Evolutionary conservation across 2,888 invertebrate species (phyloP), one percentile per base, ranked within the genome.

Genomic region (Acrobeloides nanus): DNA sequence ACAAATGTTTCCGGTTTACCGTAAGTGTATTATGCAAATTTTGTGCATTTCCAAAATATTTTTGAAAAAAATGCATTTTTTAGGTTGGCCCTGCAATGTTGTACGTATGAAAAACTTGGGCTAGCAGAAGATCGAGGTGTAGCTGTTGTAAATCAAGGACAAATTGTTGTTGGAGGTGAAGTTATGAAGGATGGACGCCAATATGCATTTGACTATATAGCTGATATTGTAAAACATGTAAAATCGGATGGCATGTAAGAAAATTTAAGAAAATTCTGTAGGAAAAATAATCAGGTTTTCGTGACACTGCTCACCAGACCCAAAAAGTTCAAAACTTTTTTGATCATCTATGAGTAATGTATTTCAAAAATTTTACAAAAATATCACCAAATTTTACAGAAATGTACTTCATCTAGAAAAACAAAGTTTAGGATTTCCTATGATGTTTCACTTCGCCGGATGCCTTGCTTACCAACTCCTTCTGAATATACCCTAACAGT

Each of bases 181-280:
- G 48, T 57, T 32, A 10, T 53, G 3, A 63, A 48, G 24, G 51
- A 50, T 33, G 56, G 57, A 7, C 52, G 54, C 6, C 65, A 63
- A 46, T 64, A 59, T 37, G 68, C 69, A 0, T 71, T 71, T 47
- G 71, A 71, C 50, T 71, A 71, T 50, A 65, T 71, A 34, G 57
- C 56, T 25, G 64, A 66, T 35, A 46, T 71, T 20, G 53, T 55
- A 15, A 69, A 67, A 51, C 53, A 51, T 18, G 52, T 46, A 15
- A 39, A 57, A 20, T 49, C 33, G 1, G 55, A 65, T 33, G 64
- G 65, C 48, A 54, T 29, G 49, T 48, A 33, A 50, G 42, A 35
- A n/a, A 5, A n/a, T n/a, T n/a, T n/a, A n/a, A n/a, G n/a, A n/a
- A n/a, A n/a, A n/a, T n/a, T n/a, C n/a, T n/a, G n/a, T n/a, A n/a